Percentiles rank a stretch among this genome's conserved stretches.
These are phyloP conservation scores for Chionoecetes opilio DNA, from an alignment of 1,140 invertebrate species.

Conservation along the genomic window DNA sequence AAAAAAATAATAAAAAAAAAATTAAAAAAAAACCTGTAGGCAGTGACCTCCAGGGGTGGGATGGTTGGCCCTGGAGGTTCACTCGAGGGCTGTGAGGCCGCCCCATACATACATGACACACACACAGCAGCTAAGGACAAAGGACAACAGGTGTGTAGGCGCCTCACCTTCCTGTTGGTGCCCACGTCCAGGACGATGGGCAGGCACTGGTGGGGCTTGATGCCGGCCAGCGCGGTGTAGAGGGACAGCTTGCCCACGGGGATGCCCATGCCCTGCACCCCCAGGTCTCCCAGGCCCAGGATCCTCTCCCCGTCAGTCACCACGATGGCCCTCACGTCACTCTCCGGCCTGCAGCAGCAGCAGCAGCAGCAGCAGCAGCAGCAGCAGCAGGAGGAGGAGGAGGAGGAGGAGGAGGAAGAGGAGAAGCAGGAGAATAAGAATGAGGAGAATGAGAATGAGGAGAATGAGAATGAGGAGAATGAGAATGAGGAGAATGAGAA, in stretches of 20 bases:
- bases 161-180: conserved; percentile 91
- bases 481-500: too few relatives aligned
- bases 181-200: conserved; percentile 97
- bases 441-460: neutral
- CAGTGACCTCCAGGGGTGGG: too few relatives aligned
- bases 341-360: conserved; percentile 90
- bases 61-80: too few relatives aligned
- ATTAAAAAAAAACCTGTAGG: too few relatives aligned
- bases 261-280: conserved; percentile 98
- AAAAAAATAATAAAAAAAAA: too few relatives aligned
- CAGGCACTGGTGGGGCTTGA: conserved; percentile 96
- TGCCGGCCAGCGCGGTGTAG: conserved; percentile 96
- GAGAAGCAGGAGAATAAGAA: neutral
- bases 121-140: too few relatives aligned
- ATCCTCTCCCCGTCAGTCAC: conserved; percentile 98
- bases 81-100: too few relatives aligned
- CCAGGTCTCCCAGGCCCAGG: conserved; percentile 96
- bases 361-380: too few relatives aligned
- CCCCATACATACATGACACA: neutral
- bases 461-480: too few relatives aligned
- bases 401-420: conserved; percentile 48
- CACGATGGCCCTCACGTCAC: conserved; percentile 95
- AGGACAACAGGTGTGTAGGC: conserved; percentile 42
- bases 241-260: conserved; percentile 96
- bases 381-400: conserved; percentile 82